phyloP scores from a whole-genome alignment of 35 echinoderm and acorn worm species.

The Hemicentrotus pulcherrimus region DNA sequence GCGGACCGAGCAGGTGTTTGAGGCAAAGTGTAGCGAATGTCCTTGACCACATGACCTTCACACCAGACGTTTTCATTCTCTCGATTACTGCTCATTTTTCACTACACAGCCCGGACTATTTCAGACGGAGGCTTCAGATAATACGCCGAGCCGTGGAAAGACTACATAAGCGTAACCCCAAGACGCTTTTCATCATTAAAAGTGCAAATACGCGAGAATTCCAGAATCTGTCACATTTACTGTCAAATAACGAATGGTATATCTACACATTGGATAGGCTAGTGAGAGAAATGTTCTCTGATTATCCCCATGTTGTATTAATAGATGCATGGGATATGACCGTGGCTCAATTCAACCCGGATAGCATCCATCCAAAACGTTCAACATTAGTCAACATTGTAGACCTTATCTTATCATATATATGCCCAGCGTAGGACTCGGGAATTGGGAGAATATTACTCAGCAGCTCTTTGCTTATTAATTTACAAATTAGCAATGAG shows the following conservation, averaged over 20 bases:
- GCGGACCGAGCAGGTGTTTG: neutral
- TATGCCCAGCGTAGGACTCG: neutral
- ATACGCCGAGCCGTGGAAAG: conserved; percentile 18
- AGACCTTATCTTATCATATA: neutral
- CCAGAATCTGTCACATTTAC: neutral
- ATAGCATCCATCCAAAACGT: neutral
- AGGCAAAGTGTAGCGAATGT: neutral
- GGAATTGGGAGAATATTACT: no score
- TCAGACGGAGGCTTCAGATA: neutral
- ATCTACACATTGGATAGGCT: neutral
- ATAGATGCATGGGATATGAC: conserved; percentile 42
- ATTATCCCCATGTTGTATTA: neutral
- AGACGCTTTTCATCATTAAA: conserved; percentile 20
- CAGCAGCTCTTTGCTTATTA: no score
- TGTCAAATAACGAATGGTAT: conserved; percentile 36
- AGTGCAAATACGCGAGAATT: neutral
- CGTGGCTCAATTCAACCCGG: neutral
- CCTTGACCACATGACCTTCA: neutral
- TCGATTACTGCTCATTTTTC: neutral
- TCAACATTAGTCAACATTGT: neutral
- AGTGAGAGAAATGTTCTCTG: neutral
- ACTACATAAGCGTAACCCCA: conserved; percentile 16
- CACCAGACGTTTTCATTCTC: conserved; percentile 21
- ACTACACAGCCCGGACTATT: neutral
- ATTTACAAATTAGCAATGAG: no score